Conservation (phyloP, 92 coral and sea anemone genomes). For the Virgularia gustaviana region DNA sequence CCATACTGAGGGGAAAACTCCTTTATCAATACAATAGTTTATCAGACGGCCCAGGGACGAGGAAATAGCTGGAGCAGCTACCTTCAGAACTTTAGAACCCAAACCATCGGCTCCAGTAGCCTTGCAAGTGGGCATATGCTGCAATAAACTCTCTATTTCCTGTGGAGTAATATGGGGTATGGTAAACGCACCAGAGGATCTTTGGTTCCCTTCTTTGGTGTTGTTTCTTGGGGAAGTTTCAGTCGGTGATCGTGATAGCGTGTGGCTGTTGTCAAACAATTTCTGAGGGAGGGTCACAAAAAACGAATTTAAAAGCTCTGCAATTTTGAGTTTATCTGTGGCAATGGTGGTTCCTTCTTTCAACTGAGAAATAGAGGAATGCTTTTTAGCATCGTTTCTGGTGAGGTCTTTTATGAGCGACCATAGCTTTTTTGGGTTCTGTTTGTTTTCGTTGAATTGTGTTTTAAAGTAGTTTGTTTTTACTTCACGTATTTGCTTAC, state of each 20-base stretch:
- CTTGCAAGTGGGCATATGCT: constrained; percentile 32
- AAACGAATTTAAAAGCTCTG: constrained; percentile 15
- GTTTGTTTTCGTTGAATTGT: background rate
- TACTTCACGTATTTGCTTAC: background rate
- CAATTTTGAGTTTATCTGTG: constrained; percentile 12
- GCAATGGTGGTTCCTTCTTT: background rate
- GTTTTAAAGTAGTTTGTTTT: constrained; percentile 16
- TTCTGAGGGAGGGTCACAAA: constrained; percentile 16
- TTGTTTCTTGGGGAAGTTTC: background rate
- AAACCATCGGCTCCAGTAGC: constrained; percentile 35
- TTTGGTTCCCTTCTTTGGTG: background rate
- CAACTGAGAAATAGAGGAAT: constrained; percentile 10
- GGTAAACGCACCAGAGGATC: background rate
- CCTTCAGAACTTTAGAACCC: constrained; percentile 14
- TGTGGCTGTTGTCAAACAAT: too few species aligned
- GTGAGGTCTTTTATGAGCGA: constrained; percentile 1
- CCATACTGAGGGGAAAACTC: constrained; percentile 21
- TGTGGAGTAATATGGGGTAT: constrained; percentile 29
- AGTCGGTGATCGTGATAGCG: background rate
- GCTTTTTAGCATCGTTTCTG: constrained; percentile 1
- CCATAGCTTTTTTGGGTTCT: constrained; percentile 30
- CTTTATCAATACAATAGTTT: constrained; percentile 17
- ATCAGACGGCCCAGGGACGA: constrained; percentile 1
- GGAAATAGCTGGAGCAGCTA: constrained; percentile 23
- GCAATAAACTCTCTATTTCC: constrained; percentile 6